A percentile compares a stretch with the other conserved stretches of the same genome.
These are phyloP conservation scores for Mellilla xanthometata DNA, from an alignment of 2,888 invertebrate genomes.

Conservation along the genomic window DNA sequence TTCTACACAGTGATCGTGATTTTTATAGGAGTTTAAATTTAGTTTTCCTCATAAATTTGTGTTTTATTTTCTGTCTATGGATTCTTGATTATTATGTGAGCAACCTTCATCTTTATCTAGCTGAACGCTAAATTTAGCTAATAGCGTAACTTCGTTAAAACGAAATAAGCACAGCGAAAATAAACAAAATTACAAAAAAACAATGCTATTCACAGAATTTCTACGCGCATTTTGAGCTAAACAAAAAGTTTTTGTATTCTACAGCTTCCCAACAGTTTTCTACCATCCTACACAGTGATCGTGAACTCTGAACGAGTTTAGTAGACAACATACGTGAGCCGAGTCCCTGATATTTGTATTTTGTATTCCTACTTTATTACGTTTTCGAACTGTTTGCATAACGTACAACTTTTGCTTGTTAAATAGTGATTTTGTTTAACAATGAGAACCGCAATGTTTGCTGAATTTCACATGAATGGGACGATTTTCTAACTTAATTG, in stretches of 20 bases:
- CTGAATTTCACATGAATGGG: too few relatives aligned
- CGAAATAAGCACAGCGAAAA: too few relatives aligned
- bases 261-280: constrained; percentile 5
- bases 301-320: constrained; percentile 10
- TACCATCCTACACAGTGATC: constrained; percentile 6
- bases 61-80: too few relatives aligned
- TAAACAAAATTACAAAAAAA: too few relatives aligned
- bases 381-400: constrained; percentile 5
- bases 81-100: too few relatives aligned
- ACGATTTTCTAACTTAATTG: too few relatives aligned
- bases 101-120: too few relatives aligned
- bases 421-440: not conserved
- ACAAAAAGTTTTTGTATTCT: constrained; percentile 1
- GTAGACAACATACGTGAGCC: constrained; percentile 11
- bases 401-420: not conserved
- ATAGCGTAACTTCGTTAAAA: too few relatives aligned
- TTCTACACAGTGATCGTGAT: constrained; percentile 9
- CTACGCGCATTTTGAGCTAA: not conserved
- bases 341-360: constrained; percentile 7
- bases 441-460: too few relatives aligned
- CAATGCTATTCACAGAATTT: too few relatives aligned
- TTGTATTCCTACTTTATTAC: constrained; percentile 5
- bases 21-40: constrained; percentile 9
- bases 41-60: too few relatives aligned
- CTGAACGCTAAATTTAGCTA: too few relatives aligned